A percentile compares a stretch with the other conserved stretches of the same genome.
These are phyloP conservation scores for Trichomalopsis sarcophagae DNA, from an alignment of 1,140 invertebrate genomes.

Conservation along the genomic window DNA sequence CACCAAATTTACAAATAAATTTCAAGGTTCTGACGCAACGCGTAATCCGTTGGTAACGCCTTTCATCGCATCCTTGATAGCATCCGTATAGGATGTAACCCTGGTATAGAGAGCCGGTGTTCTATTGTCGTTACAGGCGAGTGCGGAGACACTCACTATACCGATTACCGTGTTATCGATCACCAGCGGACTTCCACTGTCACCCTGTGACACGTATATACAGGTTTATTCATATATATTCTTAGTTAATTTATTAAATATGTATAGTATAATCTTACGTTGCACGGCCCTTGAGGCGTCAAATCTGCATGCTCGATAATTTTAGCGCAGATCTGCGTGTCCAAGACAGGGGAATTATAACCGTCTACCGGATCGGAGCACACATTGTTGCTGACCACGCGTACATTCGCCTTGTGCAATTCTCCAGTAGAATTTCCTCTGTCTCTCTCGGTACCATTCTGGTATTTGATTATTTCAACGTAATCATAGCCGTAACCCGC, in stretches of 20 bases:
- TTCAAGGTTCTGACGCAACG: neutral
- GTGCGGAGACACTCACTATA: neutral
- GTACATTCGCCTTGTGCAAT: neutral
- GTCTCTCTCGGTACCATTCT: neutral
- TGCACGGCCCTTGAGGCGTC: slow-evolving; percentile 37
- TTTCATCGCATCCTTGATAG: neutral
- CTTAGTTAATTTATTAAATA: too few species aligned
- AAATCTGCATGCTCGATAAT: slow-evolving; percentile 8
- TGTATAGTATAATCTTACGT: slow-evolving; percentile 16
- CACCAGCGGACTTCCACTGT: neutral
- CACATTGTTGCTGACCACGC: neutral
- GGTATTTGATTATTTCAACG: neutral
- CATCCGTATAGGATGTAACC: neutral
- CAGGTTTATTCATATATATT: neutral
- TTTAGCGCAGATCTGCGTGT: slow-evolving; percentile 9
- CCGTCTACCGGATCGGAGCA: neutral
- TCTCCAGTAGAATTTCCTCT: neutral
- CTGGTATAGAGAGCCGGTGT: neutral
- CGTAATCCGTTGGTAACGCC: neutral
- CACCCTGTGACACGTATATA: neutral
- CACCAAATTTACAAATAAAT: neutral
- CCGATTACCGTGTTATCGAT: neutral
- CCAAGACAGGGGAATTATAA: too few species aligned
- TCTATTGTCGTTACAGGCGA: neutral
- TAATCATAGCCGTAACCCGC: neutral